Percentiles rank a stretch among this genome's conserved stretches.
Evolutionary conservation across 2,113 vertebrate genomes (phyloP).

Genomic region (Thomomys bottae): DNA sequence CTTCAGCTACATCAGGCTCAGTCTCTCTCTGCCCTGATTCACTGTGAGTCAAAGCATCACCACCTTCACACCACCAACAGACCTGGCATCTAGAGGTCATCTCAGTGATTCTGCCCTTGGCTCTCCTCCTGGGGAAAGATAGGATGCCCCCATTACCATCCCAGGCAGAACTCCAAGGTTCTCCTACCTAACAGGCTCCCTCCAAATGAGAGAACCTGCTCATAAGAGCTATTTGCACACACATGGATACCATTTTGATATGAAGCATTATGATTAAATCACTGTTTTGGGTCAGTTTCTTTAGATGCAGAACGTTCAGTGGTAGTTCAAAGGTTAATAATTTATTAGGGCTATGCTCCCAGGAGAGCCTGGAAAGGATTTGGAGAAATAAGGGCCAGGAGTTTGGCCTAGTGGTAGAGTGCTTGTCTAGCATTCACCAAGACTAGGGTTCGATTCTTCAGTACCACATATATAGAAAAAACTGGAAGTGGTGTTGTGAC

Average conservation of each 20-base stretch:
- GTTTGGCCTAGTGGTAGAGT: too few relatives aligned
- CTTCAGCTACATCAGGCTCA: background rate
- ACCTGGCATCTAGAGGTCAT: background rate
- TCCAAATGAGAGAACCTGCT: background rate
- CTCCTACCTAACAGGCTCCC: background rate
- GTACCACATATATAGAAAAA: too few relatives aligned
- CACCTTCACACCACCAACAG: background rate
- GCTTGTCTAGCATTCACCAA: too few relatives aligned
- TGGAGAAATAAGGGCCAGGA: too few relatives aligned
- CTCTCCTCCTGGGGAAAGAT: background rate
- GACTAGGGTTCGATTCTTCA: too few relatives aligned
- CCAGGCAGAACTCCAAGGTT: background rate
- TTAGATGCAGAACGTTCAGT: constrained; percentile 26
- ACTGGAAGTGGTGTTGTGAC: too few relatives aligned
- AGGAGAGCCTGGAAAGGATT: background rate
- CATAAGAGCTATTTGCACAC: background rate
- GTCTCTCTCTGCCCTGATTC: background rate
- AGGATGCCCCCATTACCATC: background rate
- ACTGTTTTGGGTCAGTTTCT: constrained; percentile 4
- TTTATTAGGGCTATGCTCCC: background rate
- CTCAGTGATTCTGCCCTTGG: background rate
- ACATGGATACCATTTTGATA: background rate
- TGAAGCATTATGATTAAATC: background rate
- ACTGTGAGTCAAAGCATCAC: background rate
- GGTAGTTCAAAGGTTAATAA: background rate